These are phyloP conservation scores for Diplogasteroides magnus DNA, from an alignment of 1,140 invertebrate genomes.

Conservation along the genomic window DNA sequence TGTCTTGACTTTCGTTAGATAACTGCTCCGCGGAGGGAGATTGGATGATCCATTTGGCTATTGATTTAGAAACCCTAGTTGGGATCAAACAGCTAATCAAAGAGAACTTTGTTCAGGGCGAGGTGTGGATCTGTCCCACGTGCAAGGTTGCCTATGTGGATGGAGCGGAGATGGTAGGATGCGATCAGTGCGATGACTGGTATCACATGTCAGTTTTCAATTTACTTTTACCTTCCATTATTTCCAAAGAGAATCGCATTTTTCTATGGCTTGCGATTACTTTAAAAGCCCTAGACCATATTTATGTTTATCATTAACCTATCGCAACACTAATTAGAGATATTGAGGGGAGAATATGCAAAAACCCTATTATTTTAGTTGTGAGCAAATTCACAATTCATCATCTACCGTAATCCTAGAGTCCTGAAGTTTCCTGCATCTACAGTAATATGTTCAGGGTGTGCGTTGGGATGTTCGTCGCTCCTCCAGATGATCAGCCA, in stretches of 20 bases:
- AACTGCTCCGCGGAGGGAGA: too few relatives aligned
- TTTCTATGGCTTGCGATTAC: background rate
- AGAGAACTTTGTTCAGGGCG: conserved; percentile 11
- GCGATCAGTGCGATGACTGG: conserved; percentile 40
- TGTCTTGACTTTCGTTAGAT: too few relatives aligned
- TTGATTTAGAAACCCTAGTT: too few relatives aligned
- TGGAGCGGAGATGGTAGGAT: conserved; percentile 44
- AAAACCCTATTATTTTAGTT: conserved; percentile 13
- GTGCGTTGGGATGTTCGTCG: conserved; percentile 38
- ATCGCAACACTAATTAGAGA: conserved; percentile 1
- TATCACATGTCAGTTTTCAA: conserved; percentile 44
- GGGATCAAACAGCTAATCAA: background rate
- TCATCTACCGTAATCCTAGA: conserved; percentile 16
- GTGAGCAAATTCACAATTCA: conserved; percentile 12
- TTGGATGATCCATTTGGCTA: background rate
- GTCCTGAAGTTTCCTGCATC: conserved; percentile 1
- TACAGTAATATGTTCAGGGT: conserved; percentile 23
- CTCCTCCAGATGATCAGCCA: conserved; percentile 33
- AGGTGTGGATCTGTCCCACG: conserved; percentile 43
- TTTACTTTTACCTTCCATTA: too few relatives aligned
- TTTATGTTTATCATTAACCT: conserved; percentile 14
- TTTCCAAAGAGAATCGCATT: too few relatives aligned
- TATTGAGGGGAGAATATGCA: conserved; percentile 9
- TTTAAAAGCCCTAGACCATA: background rate
- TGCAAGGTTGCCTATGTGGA: conserved; percentile 43